Percentiles rank a stretch among this genome's conserved stretches.
These are phyloP conservation scores for Paramuricea clavata DNA, from an alignment of 92 coral and sea anemone species.

Conservation along the genomic window DNA sequence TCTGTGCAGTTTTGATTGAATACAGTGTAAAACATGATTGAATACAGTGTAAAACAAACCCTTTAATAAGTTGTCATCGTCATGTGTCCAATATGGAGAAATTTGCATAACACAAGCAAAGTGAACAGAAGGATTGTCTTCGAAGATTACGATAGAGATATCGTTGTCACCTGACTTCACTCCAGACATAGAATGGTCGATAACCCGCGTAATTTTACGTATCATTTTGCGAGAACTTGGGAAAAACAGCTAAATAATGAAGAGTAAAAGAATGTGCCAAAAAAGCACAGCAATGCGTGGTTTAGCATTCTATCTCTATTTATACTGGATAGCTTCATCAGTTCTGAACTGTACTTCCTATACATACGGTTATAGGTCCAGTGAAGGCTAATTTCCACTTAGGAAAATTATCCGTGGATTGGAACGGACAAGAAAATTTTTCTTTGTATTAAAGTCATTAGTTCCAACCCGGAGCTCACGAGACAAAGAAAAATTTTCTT, in stretches of 20 bases:
- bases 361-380: too few species aligned
- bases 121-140: conserved; percentile 4
- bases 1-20: not conserved
- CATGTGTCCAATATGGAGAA: not conserved
- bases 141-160: conserved; percentile 19
- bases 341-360: too few species aligned
- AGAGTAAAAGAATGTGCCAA: not conserved
- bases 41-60: not conserved
- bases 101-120: not conserved
- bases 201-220: not conserved
- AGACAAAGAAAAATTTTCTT: too few species aligned
- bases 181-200: conserved; percentile 26
- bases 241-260: conserved; percentile 13
- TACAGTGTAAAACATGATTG: too few species aligned
- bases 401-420: too few species aligned
- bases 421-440: too few species aligned
- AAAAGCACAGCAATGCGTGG: not conserved
- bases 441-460: too few species aligned
- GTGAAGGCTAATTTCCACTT: too few species aligned
- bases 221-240: conserved; percentile 35
- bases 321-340: too few species aligned
- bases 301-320: too few species aligned
- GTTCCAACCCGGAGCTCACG: too few species aligned
- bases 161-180: conserved; percentile 40
- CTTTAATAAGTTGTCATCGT: conserved; percentile 1